These are phyloP conservation scores for Sanderia malayensis DNA, from an alignment of 30 jellyfish, hydroid and myxozoan species.

Conservation along the genomic window DNA sequence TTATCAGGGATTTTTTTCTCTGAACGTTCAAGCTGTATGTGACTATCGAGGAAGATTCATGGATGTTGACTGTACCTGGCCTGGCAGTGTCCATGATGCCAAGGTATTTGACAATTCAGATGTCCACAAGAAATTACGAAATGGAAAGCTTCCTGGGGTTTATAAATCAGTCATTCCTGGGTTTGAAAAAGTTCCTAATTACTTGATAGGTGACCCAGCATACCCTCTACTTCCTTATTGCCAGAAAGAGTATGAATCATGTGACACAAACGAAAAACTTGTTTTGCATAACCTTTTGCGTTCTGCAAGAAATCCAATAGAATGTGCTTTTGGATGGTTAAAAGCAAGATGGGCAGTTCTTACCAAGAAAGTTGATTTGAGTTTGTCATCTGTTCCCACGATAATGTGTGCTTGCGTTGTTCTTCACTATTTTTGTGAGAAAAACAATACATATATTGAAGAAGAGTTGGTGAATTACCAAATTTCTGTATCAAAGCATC, in stretches of 20 bases:
- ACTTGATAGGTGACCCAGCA: slow-evolving; percentile 64
- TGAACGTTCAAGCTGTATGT: no score
- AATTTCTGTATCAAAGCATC: no score
- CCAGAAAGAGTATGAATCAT: slow-evolving; percentile 39
- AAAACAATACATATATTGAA: no score
- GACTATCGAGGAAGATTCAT: no score
- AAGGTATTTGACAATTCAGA: no score
- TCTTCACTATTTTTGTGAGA: slow-evolving; percentile 54
- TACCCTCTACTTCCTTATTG: slow-evolving; percentile 62
- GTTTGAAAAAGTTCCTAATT: slow-evolving; percentile 25
- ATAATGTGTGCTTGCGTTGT: slow-evolving; percentile 40
- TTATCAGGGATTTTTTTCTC: no score
- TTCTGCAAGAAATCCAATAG: slow-evolving; percentile 56
- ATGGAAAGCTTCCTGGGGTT: slow-evolving; percentile 23
- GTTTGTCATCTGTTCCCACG: no score
- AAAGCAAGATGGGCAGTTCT: slow-evolving; percentile 50
- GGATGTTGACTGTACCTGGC: no score
- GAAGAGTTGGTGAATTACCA: no score
- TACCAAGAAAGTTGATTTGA: slow-evolving; percentile 21
- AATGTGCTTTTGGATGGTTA: slow-evolving; percentile 65
- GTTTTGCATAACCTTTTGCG: slow-evolving; percentile 34
- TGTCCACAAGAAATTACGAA: slow-evolving; percentile 14
- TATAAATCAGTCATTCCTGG: slow-evolving; percentile 22
- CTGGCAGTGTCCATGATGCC: no score
- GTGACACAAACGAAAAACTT: slow-evolving; percentile 23